Percentiles rank a stretch among this genome's conserved stretches.
These are phyloP conservation scores for Wasmannia auropunctata DNA, from an alignment of 1,140 invertebrate genomes.

Conservation along the genomic window DNA sequence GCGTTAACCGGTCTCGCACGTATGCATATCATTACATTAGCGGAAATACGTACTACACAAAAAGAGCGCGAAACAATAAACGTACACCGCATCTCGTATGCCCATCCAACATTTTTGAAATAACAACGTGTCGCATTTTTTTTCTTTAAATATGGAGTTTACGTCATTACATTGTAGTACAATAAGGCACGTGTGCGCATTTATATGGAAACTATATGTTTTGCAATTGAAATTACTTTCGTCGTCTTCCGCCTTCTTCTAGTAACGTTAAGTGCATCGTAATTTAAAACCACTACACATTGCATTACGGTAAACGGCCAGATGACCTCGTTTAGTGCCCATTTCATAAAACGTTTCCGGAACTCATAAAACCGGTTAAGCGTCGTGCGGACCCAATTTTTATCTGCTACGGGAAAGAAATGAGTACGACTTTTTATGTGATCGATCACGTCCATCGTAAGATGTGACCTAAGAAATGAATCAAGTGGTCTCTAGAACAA, in stretches of 20 bases:
- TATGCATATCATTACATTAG: constrained; percentile 17
- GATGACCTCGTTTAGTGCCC: constrained; percentile 14
- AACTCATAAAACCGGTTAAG: constrained; percentile 42
- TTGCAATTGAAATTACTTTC: constrained; percentile 14
- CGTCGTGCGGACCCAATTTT: constrained; percentile 3
- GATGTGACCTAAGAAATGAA: background rate
- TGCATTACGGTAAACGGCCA: constrained; percentile 7
- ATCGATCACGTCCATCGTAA: background rate
- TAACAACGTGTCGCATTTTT: background rate
- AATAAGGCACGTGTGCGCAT: background rate
- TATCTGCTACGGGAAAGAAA: constrained; percentile 10
- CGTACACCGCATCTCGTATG: background rate
- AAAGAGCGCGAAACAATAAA: background rate
- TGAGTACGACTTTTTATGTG: background rate
- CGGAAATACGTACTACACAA: background rate
- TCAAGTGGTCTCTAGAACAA: background rate
- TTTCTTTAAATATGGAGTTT: background rate
- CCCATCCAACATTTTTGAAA: background rate
- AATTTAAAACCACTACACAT: background rate
- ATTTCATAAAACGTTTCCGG: constrained; percentile 38
- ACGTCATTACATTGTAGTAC: background rate
- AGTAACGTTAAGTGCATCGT: background rate
- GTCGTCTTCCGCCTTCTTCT: background rate
- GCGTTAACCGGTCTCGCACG: background rate
- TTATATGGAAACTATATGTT: background rate